Conservation (phyloP, 2,888 invertebrate genomes). For the Iphiclides podalirius region DNA sequence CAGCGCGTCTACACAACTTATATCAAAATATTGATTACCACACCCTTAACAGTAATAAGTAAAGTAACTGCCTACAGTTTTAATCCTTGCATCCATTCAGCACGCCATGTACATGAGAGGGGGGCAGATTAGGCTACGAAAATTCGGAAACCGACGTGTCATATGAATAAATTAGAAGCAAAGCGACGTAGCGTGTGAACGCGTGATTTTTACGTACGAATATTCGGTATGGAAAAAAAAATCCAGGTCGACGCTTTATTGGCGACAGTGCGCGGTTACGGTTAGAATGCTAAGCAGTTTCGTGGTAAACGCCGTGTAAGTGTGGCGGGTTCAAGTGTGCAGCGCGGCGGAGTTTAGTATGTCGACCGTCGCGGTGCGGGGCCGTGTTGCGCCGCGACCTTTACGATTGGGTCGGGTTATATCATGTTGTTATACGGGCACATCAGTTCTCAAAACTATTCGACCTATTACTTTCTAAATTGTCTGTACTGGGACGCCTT, state of each 20-base stretch:
- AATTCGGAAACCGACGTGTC: neutral
- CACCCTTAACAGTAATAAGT: too few species aligned
- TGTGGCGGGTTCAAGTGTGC: slow-evolving; percentile 37
- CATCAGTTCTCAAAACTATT: slow-evolving; percentile 61
- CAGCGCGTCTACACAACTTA: too few species aligned
- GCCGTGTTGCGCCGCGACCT: slow-evolving; percentile 28
- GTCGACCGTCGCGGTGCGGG: slow-evolving; percentile 27
- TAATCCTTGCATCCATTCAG: too few species aligned
- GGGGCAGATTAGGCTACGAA: neutral
- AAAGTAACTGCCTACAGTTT: too few species aligned
- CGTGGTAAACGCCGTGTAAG: slow-evolving; percentile 61
- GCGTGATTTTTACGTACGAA: slow-evolving; percentile 55
- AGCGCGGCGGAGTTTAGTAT: slow-evolving; percentile 8
- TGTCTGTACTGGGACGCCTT: slow-evolving; percentile 15
- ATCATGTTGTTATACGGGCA: slow-evolving; percentile 48
- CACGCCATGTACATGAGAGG: too few species aligned
- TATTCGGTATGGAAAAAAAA: slow-evolving; percentile 36
- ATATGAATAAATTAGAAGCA: slow-evolving; percentile 22
- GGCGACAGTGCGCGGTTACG: slow-evolving; percentile 61
- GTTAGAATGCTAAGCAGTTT: slow-evolving; percentile 75
- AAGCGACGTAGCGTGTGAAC: slow-evolving; percentile 59
- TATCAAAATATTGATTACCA: too few species aligned
- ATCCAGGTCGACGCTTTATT: slow-evolving; percentile 71
- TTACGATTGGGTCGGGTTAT: slow-evolving; percentile 42
- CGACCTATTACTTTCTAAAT: slow-evolving; percentile 58